Conservation (phyloP, 2,113 vertebrate species). For the Cyprinodon brontotheroides region DNA sequence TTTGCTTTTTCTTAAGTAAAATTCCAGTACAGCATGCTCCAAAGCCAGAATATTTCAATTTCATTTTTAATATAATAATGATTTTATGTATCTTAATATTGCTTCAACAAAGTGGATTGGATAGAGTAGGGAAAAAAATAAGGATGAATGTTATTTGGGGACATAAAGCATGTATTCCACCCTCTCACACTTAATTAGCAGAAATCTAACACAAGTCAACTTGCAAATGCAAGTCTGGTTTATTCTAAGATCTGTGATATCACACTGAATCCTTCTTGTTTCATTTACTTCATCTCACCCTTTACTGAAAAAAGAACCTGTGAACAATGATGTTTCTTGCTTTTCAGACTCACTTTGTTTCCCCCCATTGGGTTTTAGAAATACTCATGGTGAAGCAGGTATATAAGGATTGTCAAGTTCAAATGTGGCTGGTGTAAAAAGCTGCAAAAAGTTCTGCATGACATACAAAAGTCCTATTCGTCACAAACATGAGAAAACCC, state of each 20-base stretch:
- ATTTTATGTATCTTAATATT: neutral
- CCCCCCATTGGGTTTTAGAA: slow-evolving; percentile 13
- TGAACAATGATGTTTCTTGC: slow-evolving; percentile 48
- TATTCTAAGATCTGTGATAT: slow-evolving; percentile 79
- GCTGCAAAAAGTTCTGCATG: slow-evolving; percentile 43
- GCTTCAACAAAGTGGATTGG: slow-evolving; percentile 1
- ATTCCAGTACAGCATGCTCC: too few relatives aligned
- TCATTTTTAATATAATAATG: neutral
- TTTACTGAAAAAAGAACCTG: slow-evolving; percentile 40
- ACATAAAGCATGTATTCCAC: slow-evolving; percentile 6
- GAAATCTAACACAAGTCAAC: slow-evolving; percentile 53
- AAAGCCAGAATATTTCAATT: neutral
- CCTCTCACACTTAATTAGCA: slow-evolving; percentile 77
- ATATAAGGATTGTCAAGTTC: slow-evolving; percentile 14
- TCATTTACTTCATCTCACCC: slow-evolving; percentile 64
- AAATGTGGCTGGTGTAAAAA: slow-evolving; percentile 28
- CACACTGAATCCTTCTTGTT: slow-evolving; percentile 49
- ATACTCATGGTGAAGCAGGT: slow-evolving; percentile 12
- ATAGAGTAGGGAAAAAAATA: slow-evolving; percentile 1
- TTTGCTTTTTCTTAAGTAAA: too few relatives aligned
- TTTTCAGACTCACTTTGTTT: slow-evolving; percentile 24
- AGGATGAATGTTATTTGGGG: neutral
- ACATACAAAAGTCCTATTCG: slow-evolving; percentile 47
- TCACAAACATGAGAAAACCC: slow-evolving; percentile 42
- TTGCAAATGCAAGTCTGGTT: slow-evolving; percentile 53